Evolutionary conservation across 2,113 vertebrate species (phyloP).

Genomic region (Bucco capensis): DNA sequence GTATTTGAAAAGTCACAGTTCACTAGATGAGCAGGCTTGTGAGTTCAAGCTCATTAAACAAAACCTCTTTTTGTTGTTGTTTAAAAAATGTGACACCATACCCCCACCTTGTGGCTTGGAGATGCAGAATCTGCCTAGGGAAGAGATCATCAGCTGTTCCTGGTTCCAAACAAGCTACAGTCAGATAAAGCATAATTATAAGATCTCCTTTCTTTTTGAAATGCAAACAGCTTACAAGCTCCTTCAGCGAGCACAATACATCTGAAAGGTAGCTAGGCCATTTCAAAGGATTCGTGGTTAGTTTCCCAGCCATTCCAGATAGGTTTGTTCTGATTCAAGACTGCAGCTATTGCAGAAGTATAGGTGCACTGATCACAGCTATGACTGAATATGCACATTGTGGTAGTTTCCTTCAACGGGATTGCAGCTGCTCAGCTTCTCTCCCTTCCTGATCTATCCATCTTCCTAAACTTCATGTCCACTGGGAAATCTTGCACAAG

Average conservation of each 20-base stretch:
- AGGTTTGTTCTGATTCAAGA: not conserved
- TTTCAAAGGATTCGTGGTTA: not conserved
- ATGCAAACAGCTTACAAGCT: not conserved
- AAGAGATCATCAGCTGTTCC: not conserved
- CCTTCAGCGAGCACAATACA: not conserved
- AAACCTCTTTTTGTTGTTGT: constrained; percentile 76
- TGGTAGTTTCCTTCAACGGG: not conserved
- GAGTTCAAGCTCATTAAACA: constrained; percentile 88
- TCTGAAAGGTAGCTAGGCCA: not conserved
- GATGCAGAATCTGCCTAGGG: not conserved
- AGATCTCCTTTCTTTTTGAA: constrained; percentile 24
- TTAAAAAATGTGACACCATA: constrained; percentile 76
- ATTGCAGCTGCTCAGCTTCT: not conserved
- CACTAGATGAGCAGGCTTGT: constrained; percentile 83
- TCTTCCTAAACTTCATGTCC: not conserved
- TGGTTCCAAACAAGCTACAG: not conserved
- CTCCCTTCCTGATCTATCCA: not conserved
- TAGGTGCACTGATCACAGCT: not conserved
- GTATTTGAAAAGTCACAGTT: constrained; percentile 89
- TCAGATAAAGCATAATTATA: not conserved
- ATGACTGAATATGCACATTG: not conserved
- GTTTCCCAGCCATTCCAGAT: not conserved
- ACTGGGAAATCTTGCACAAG: not conserved
- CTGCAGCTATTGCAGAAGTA: not conserved
- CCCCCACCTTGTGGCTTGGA: constrained; percentile 87